A percentile compares a stretch with the other conserved stretches of the same genome.
phyloP scores from a whole-genome alignment of 2,113 vertebrate genomes.

The Eptesicus fuscus region DNA sequence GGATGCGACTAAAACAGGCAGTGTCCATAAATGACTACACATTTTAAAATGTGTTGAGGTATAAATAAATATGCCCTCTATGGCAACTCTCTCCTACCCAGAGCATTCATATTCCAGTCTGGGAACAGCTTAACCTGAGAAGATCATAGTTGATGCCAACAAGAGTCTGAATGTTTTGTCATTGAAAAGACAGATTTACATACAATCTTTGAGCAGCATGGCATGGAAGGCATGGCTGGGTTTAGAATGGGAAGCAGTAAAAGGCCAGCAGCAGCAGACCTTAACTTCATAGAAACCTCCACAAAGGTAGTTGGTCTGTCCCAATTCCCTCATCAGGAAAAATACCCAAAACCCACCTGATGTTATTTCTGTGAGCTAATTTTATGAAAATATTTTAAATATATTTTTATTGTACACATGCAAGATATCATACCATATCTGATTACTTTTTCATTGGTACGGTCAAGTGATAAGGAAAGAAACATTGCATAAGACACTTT shows the following conservation, averaged over 20 bases:
- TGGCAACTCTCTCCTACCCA: neutral
- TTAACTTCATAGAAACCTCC: neutral
- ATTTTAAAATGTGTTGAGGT: neutral
- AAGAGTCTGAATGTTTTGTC: neutral
- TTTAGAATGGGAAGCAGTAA: neutral
- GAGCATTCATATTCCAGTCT: neutral
- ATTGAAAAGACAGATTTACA: neutral
- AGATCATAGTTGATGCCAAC: neutral
- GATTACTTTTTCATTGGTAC: neutral
- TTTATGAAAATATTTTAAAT: neutral
- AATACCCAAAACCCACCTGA: neutral
- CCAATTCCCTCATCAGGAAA: neutral
- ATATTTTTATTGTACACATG: neutral
- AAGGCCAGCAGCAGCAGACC: fast-evolving
- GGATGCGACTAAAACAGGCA: neutral
- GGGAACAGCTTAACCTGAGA: neutral
- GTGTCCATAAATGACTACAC: neutral
- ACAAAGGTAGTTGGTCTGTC: neutral
- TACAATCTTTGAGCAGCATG: neutral
- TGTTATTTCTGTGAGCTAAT: neutral
- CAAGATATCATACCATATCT: neutral
- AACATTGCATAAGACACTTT: neutral
- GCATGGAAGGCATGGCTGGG: neutral
- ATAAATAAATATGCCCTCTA: slow-evolving; percentile 6
- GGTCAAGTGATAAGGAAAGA: neutral